Evolutionary conservation across 1,140 invertebrate genomes (phyloP), one percentile per base, ranked within the genome.

Genomic region (Maniola jurtina): DNA sequence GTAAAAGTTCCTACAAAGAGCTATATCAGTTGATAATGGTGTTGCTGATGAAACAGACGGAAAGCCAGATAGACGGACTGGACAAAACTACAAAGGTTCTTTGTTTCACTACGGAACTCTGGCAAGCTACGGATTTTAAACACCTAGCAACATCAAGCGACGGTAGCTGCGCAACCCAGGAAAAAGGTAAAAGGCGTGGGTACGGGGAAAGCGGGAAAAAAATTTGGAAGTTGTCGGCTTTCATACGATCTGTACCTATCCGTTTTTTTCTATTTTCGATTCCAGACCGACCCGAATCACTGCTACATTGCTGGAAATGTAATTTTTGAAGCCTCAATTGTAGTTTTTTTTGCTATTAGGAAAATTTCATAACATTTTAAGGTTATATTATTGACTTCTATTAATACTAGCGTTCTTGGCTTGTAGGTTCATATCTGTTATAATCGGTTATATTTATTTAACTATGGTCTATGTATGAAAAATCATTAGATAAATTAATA

Each of bases 211-310:
- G 47, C 48, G 52, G 47, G 68, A 61, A 70, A 71, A 73, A 74
- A 66, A 66, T 66, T 77, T 67, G 64, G 68, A 77, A 77, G 76
- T 77, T 77, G 76, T 77, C 76, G 73, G 76, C 73, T 77, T 77
- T 75, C 73, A 72, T 70, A 66, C 73, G 75, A 71, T 71, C 71
- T 6, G 40, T 42, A 11, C 67, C 64, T 45, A n/a, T 65, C 64
- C 56, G 68, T 34, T 70, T 73, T 77, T 71, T 76, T 73, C 73
- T 75, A 25, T 25, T 45, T 45, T 45, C 42, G 42, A 45, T 45
- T 45, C 73, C 61, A 61, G 67, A 58, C 61, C 75, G 68, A 75
- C 64, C 70, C 64, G 68, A 75, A 72, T 75, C 75, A 73, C 70
- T 71, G 75, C 70, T 70, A 61, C 68, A 70, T 69, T 70, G 62